Percentiles rank a stretch among this genome's conserved stretches.
Evolutionary conservation across 2,113 vertebrate genomes (phyloP).

Genomic region (Catharus minimus): DNA sequence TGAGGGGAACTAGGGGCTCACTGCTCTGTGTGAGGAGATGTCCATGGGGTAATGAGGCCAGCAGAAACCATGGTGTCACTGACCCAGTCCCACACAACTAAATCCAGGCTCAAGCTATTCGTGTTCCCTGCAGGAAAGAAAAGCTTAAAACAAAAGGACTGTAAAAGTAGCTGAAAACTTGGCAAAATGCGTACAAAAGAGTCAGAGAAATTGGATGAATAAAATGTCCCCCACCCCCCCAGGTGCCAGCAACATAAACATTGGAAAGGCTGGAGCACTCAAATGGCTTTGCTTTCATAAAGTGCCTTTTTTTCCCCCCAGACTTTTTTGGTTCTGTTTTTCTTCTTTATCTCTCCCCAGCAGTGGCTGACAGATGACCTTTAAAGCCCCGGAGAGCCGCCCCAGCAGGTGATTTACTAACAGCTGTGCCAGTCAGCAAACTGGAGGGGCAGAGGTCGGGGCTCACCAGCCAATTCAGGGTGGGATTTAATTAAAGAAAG

Average conservation of each 20-base stretch:
- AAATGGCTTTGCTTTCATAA: background rate
- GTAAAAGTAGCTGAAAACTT: background rate
- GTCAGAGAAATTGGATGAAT: background rate
- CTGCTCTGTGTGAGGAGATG: background rate
- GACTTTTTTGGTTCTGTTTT: slow-evolving; percentile 49
- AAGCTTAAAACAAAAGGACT: background rate
- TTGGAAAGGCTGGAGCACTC: background rate
- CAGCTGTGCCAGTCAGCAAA: slow-evolving; percentile 67
- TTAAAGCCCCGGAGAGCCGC: slow-evolving; percentile 5
- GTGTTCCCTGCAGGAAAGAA: background rate
- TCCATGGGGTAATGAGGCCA: background rate
- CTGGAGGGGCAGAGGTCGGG: slow-evolving; percentile 20
- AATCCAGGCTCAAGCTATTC: background rate
- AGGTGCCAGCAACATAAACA: slow-evolving; percentile 28
- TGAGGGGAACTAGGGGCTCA: background rate
- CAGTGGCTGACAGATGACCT: slow-evolving; percentile 67
- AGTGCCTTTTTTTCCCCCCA: background rate
- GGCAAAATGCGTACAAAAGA: background rate
- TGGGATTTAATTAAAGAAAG: slow-evolving; percentile 66
- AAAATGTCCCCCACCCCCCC: background rate
- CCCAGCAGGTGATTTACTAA: slow-evolving; percentile 68
- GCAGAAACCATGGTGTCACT: background rate
- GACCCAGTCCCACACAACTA: background rate
- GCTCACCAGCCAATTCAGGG: background rate
- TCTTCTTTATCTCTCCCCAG: slow-evolving; percentile 48